A percentile compares a stretch with the other conserved stretches of the same genome.
These are phyloP conservation scores for Martes martes DNA, from an alignment of 2,113 vertebrate species.

Conservation along the genomic window DNA sequence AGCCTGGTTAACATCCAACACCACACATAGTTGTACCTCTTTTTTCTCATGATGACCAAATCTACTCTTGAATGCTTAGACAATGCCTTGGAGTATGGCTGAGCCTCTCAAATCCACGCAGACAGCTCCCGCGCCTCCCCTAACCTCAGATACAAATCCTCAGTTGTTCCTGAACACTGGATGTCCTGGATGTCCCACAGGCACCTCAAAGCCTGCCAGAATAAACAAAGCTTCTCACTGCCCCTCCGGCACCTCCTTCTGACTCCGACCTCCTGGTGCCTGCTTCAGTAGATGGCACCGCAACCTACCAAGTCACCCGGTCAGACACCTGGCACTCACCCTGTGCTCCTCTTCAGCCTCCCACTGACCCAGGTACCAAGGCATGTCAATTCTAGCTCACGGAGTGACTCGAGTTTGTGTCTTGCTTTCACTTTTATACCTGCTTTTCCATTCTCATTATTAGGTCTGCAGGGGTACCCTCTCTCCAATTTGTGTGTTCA, in stretches of 20 bases:
- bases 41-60: not conserved
- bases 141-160: not conserved
- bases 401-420: not conserved
- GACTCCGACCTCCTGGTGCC: not conserved
- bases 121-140: not conserved
- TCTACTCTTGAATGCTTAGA: not conserved
- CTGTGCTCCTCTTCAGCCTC: not conserved
- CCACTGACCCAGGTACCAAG: not conserved
- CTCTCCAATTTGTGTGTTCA: not conserved
- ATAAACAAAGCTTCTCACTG: accelerated
- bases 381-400: not conserved
- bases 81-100: not conserved
- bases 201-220: not conserved
- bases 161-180: not conserved
- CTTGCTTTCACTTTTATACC: not conserved
- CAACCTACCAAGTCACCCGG: not conserved
- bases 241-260: not conserved
- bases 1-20: too few relatives aligned
- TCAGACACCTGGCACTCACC: not conserved
- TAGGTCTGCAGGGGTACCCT: not conserved
- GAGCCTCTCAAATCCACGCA: not conserved
- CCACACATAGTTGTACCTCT: accelerated
- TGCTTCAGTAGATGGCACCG: not conserved
- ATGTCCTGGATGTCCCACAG: not conserved
- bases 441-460: not conserved